These are phyloP conservation scores for Pollenia labialis DNA, from an alignment of 2,888 invertebrate species.

Conservation along the genomic window DNA sequence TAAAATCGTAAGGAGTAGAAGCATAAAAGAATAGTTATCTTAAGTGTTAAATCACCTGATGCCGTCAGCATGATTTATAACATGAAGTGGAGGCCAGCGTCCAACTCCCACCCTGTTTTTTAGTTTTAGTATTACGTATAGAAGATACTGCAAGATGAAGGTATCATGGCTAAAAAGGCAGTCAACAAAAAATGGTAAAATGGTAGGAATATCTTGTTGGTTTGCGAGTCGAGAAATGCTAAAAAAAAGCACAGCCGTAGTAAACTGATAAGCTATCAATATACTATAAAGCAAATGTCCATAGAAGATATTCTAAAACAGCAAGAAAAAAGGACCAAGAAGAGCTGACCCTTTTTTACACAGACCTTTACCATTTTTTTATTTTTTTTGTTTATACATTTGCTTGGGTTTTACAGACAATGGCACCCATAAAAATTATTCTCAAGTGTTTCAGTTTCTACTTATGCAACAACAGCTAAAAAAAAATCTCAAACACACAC, in stretches of 20 bases:
- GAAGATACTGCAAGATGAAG: conserved; percentile 3
- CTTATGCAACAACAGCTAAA: conserved; percentile 56
- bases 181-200: background rate
- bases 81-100: background rate
- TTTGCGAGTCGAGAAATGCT: background rate
- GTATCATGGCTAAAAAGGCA: conserved; percentile 14
- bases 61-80: conserved; percentile 82
- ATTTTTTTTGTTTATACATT: background rate
- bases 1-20: conserved; percentile 66
- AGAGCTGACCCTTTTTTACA: conserved; percentile 51
- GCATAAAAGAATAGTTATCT: conserved; percentile 78
- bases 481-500: background rate
- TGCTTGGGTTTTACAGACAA: background rate
- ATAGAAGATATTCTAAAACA: conserved; percentile 14
- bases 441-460: conserved; percentile 63
- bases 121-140: background rate
- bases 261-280: conserved; percentile 66
- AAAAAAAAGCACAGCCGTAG: background rate
- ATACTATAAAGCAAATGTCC: conserved; percentile 50
- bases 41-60: conserved; percentile 84
- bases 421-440: conserved; percentile 53
- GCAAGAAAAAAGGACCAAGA: background rate
- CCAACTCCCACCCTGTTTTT: background rate
- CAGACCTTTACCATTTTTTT: background rate
- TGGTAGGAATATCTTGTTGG: conserved; percentile 10